Conservation (phyloP, 2,797 vertebrate species). For the Gymnoscopelus microlampas region DNA sequence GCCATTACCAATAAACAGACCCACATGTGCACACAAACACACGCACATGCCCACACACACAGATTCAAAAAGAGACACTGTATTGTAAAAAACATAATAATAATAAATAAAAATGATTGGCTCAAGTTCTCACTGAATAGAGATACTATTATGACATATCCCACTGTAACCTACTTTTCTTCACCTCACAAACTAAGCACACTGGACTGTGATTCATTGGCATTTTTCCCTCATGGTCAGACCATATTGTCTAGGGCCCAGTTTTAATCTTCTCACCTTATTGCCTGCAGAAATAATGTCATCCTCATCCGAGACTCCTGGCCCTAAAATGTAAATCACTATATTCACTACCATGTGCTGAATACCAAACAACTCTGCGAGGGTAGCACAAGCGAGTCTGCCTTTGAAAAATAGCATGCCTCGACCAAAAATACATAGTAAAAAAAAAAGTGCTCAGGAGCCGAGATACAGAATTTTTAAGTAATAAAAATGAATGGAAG, state of each 20-base stretch:
- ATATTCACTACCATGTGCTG: slow-evolving; percentile 72
- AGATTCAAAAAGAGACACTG: background rate
- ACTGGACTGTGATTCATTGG: slow-evolving; percentile 39
- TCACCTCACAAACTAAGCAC: slow-evolving; percentile 36
- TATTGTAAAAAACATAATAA: too few relatives aligned
- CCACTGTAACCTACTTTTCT: slow-evolving; percentile 35
- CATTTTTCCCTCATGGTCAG: slow-evolving; percentile 2
- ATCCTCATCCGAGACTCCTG: slow-evolving; percentile 61
- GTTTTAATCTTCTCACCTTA: slow-evolving; percentile 75
- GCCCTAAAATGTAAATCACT: slow-evolving; percentile 76
- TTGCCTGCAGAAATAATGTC: slow-evolving; percentile 75
- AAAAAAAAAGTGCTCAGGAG: too few relatives aligned
- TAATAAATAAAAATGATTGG: background rate
- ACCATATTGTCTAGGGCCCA: slow-evolving; percentile 41
- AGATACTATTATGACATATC: slow-evolving; percentile 22
- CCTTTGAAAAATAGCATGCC: too few relatives aligned
- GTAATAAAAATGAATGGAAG: too few relatives aligned
- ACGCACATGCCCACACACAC: background rate
- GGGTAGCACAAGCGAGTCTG: slow-evolving; percentile 55
- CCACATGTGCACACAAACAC: background rate
- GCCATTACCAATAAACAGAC: background rate
- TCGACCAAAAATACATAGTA: too few relatives aligned
- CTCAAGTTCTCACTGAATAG: slow-evolving; percentile 3
- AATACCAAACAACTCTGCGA: slow-evolving; percentile 68
- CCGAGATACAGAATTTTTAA: too few relatives aligned